A percentile compares a stretch with the other conserved stretches of the same genome.
Conservation (phyloP, 2,113 vertebrate species). For the Panurus biarmicus region DNA sequence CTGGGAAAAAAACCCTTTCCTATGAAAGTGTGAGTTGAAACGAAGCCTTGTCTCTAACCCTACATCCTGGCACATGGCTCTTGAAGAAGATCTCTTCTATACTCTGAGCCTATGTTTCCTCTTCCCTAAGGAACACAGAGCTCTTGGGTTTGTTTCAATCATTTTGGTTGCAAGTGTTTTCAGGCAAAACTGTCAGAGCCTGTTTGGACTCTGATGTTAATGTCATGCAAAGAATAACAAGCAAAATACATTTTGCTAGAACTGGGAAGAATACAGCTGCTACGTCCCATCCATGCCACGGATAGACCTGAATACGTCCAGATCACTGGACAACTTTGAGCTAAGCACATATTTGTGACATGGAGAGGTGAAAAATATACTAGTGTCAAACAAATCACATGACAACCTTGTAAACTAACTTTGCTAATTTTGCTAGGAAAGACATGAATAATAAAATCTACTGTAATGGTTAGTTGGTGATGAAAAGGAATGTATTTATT, state of each 20-base stretch:
- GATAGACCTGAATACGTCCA: not conserved
- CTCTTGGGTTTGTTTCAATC: not conserved
- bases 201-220: not conserved
- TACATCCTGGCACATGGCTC: not conserved
- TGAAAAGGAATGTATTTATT: not conserved
- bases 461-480: not conserved
- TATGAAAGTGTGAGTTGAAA: not conserved
- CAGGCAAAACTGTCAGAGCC: not conserved
- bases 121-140: not conserved
- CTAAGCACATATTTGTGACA: not conserved
- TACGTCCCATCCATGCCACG: not conserved
- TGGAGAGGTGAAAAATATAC: not conserved
- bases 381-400: not conserved
- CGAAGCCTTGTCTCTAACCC: not conserved
- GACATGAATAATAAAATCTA: not conserved
- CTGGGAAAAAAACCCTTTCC: not conserved
- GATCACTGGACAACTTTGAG: not conserved
- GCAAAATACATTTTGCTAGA: not conserved
- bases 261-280: not conserved
- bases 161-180: not conserved
- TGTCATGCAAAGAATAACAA: not conserved
- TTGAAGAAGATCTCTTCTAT: not conserved
- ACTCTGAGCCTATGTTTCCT: not conserved
- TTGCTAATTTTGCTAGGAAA: not conserved
- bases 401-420: not conserved